Evolutionary conservation across 2,797 vertebrate species (phyloP), one percentile per base, ranked within the genome.

Genomic region (Halcyon leucocephala): DNA sequence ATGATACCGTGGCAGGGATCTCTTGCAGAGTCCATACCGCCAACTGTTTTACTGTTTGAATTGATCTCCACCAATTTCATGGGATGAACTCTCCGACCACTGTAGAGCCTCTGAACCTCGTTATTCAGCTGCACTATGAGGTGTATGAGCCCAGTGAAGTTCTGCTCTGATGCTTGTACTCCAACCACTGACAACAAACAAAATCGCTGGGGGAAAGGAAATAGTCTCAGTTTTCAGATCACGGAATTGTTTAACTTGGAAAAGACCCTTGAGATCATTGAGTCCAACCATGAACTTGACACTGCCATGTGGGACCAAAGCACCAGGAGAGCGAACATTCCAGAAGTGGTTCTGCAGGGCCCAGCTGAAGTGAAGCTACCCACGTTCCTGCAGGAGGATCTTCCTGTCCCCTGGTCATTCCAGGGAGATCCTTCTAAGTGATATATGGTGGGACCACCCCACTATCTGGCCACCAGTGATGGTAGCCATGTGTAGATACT

Each of bases 91-190:
- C 28, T 44, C 11, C 1, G 10, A 16, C n/a, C 42, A 16, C 7
- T 37, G 42, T 15, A 66, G 12, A 66, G 3, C 25, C 46, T 61
- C 48, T 48, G 33, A 58, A 79, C 28, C 17, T 48, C 31, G 5
- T 49, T 55, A 31, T n/a, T 35, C 37, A 71, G 6, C 29, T 12
- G 25, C 29, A 16, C 4, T 31, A 5, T 8, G 25, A 39, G 35
- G 11, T 41, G 12, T n/a, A 35, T 0, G 1, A 51, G 26, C 37
- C 15, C 29, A 41, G 1, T 6, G 44, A n/a, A 51, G 17, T 37
- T 74, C 67, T 90, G 51, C 65, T 19, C 13, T 49, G 6, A 18
- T 82, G 46, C 29, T 46, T 33, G 33, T 37, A 2, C 31, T 49
- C 79, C 39, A 35, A 13, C n/a, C 52, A 14, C 29, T 57, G 28